Percentiles rank a stretch among this genome's conserved stretches.
phyloP scores from a whole-genome alignment of 64 coral and sea anemone species.

The Dendronephthya gigantea region DNA sequence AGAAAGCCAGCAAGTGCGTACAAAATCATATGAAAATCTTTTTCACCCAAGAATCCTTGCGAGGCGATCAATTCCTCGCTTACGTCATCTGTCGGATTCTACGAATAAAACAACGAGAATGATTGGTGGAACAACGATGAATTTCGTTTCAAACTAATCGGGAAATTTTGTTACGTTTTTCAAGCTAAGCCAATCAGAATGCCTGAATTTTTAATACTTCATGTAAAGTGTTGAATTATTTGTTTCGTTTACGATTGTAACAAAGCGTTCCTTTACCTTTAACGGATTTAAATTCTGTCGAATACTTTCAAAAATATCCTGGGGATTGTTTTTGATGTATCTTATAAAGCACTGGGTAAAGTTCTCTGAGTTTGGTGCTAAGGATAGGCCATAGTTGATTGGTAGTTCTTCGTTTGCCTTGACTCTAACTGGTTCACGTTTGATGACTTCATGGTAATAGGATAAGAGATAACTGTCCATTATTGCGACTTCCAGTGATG shows the following conservation, averaged over 20 bases:
- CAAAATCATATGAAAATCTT: not conserved
- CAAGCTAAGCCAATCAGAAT: too few relatives aligned
- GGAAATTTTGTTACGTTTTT: too few relatives aligned
- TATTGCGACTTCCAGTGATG: not conserved
- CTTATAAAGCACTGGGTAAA: not conserved
- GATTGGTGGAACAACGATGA: too few relatives aligned
- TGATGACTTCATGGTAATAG: not conserved
- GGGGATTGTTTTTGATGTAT: not conserved
- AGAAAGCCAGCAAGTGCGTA: not conserved
- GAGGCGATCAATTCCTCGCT: not conserved
- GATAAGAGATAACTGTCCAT: not conserved
- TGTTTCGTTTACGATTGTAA: too few relatives aligned
- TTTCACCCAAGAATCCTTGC: not conserved
- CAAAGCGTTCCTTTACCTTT: too few relatives aligned
- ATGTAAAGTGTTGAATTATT: not conserved
- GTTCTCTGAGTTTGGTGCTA: not conserved
- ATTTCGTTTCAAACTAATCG: too few relatives aligned
- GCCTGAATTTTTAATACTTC: not conserved
- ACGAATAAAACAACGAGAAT: too few relatives aligned
- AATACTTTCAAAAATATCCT: constrained; percentile 3
- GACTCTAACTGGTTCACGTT: not conserved
- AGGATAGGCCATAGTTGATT: not conserved
- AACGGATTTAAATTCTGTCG: not conserved
- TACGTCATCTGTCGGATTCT: constrained; percentile 4
- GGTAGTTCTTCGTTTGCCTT: not conserved